A percentile compares a stretch with the other conserved stretches of the same genome.
These are phyloP conservation scores for Stratiolaelaps scimitus DNA, from an alignment of 1,140 invertebrate species.

Conservation along the genomic window DNA sequence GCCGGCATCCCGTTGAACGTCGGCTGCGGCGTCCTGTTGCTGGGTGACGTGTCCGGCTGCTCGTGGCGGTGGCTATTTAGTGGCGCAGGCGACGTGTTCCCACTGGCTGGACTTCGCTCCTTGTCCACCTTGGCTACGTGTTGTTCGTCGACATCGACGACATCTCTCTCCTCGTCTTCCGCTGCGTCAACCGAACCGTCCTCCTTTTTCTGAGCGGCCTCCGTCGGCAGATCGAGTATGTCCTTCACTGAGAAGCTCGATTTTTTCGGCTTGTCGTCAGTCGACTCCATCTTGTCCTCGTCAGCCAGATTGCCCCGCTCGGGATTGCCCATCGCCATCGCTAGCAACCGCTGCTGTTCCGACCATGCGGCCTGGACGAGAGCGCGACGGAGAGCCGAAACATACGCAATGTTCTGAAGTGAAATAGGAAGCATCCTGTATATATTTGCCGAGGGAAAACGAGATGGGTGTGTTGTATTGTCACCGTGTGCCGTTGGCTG, in stretches of 20 bases:
- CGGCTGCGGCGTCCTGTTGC: slow-evolving; percentile 3
- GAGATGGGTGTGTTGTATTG: no score
- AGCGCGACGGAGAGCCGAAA: slow-evolving; percentile 10
- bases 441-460: not conserved
- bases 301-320: not conserved
- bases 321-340: slow-evolving; percentile 9
- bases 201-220: slow-evolving; percentile 6
- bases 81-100: not conserved
- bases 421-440: slow-evolving; percentile 14
- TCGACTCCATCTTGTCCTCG: slow-evolving; percentile 22
- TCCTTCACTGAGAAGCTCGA: slow-evolving; percentile 28
- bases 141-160: not conserved
- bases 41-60: no score
- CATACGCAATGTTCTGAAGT: slow-evolving; percentile 23
- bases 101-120: not conserved
- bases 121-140: not conserved
- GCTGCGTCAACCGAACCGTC: not conserved
- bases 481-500: no score
- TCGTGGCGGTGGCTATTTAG: no score
- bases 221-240: slow-evolving; percentile 21
- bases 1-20: slow-evolving; percentile 1
- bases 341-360: slow-evolving; percentile 17
- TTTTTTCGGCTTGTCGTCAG: slow-evolving; percentile 24
- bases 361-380: slow-evolving; percentile 10
- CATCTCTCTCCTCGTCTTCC: slow-evolving; percentile 5